These are phyloP conservation scores for Sphyrna mokarran DNA, from an alignment of 2,113 vertebrate species.

Conservation along the genomic window DNA sequence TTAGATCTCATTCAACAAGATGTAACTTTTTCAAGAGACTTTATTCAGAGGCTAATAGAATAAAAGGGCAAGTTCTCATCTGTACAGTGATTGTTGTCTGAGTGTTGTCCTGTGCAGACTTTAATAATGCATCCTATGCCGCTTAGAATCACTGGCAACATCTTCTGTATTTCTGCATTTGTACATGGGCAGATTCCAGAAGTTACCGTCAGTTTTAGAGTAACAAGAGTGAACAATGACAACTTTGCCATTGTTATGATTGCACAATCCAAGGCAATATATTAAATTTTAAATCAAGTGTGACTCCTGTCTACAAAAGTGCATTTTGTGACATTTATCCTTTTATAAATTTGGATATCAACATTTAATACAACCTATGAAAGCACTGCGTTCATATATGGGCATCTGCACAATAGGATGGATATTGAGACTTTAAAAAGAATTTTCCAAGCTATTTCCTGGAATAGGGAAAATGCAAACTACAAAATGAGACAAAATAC, in stretches of 20 bases:
- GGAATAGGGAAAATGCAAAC: neutral
- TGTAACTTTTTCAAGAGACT: neutral
- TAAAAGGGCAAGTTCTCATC: neutral
- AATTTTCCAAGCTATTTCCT: neutral
- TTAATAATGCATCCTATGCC: neutral
- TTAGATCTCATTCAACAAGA: neutral
- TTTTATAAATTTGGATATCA: neutral
- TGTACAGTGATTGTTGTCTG: neutral
- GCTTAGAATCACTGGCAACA: neutral
- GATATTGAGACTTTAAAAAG: neutral
- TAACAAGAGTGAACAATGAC: neutral
- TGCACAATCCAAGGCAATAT: neutral
- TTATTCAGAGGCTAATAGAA: neutral
- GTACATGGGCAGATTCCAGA: neutral
- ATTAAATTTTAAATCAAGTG: neutral
- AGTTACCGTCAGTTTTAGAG: neutral
- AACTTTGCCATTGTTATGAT: neutral
- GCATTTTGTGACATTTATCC: neutral
- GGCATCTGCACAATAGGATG: neutral
- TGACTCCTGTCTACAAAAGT: neutral
- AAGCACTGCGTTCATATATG: neutral
- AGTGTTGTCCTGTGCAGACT: neutral
- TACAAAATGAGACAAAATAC: neutral
- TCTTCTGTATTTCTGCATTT: neutral
- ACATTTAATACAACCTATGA: neutral